phyloP scores from a whole-genome alignment of 2,113 vertebrate species.

The Connochaetes taurinus region DNA sequence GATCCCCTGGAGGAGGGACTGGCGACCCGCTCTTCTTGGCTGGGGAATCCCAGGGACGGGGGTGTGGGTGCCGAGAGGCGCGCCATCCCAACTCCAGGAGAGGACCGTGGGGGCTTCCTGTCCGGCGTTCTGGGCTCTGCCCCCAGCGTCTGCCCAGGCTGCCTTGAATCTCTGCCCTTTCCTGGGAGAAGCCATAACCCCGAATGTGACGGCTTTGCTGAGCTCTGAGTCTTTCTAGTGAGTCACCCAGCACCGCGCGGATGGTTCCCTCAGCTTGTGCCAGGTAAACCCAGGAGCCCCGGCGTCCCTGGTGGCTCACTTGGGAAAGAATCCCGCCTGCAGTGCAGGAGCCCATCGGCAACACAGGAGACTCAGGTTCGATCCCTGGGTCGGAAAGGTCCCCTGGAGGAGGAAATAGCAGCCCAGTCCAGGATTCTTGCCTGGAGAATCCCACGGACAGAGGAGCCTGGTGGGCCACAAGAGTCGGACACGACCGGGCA shows the following conservation, averaged over 20 bases:
- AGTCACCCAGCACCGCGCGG: accelerated
- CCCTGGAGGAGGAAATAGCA: neutral
- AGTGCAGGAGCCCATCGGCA: neutral
- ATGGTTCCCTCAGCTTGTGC: neutral
- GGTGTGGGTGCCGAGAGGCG: accelerated
- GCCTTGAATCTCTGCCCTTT: neutral
- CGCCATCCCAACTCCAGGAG: accelerated
- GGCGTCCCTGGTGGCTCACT: neutral
- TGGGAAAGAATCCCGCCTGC: neutral
- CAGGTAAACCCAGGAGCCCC: accelerated
- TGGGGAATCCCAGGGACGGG: neutral
- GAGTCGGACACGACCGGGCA: neutral
- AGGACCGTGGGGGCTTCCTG: neutral
- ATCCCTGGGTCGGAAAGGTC: neutral
- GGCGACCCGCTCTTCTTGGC: neutral
- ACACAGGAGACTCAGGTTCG: neutral
- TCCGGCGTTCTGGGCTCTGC: neutral
- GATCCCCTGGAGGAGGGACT: neutral
- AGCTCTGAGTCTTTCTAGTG: neutral
- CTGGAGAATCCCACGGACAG: neutral
- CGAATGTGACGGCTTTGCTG: accelerated
- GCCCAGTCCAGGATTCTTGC: neutral
- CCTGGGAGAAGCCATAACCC: neutral
- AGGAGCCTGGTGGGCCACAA: neutral
- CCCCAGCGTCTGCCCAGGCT: accelerated